These are phyloP conservation scores for Zaprionus africanus DNA, from an alignment of 1,140 invertebrate genomes.

Conservation along the genomic window DNA sequence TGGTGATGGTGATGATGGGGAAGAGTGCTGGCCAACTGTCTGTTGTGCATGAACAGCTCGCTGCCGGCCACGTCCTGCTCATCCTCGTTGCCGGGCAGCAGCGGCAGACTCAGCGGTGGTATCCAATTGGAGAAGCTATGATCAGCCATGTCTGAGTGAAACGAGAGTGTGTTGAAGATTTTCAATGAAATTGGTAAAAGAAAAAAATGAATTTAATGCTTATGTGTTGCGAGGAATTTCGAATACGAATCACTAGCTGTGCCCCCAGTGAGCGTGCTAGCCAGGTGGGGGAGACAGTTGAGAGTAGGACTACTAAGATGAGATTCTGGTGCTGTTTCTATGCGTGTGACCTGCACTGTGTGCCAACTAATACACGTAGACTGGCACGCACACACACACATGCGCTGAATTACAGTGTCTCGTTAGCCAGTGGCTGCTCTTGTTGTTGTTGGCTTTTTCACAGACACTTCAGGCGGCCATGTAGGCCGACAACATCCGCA, in stretches of 20 bases:
- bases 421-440: slow-evolving; percentile 62
- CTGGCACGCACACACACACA: not conserved
- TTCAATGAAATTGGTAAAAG: slow-evolving; percentile 15
- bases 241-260: not conserved
- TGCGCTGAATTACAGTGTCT: slow-evolving; percentile 63
- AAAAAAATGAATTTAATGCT: slow-evolving; percentile 15
- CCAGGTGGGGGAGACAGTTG: not conserved
- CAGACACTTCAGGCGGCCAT: slow-evolving; percentile 55
- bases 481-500: slow-evolving; percentile 62
- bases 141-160: slow-evolving; percentile 36
- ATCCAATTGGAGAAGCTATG: slow-evolving; percentile 40
- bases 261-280: not conserved
- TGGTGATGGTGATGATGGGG: not conserved
- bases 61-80: slow-evolving; percentile 9
- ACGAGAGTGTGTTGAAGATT: slow-evolving; percentile 7
- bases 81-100: not conserved
- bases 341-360: not conserved
- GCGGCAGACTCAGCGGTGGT: slow-evolving; percentile 19
- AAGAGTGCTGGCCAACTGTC: not conserved
- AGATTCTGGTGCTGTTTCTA: not conserved
- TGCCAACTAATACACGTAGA: not conserved
- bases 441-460: slow-evolving; percentile 44
- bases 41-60: slow-evolving; percentile 6
- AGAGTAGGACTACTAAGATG: not conserved
- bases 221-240: slow-evolving; percentile 29